These are phyloP conservation scores for Cheirogaleus medius DNA, from an alignment of 2,113 vertebrate species.

Conservation along the genomic window DNA sequence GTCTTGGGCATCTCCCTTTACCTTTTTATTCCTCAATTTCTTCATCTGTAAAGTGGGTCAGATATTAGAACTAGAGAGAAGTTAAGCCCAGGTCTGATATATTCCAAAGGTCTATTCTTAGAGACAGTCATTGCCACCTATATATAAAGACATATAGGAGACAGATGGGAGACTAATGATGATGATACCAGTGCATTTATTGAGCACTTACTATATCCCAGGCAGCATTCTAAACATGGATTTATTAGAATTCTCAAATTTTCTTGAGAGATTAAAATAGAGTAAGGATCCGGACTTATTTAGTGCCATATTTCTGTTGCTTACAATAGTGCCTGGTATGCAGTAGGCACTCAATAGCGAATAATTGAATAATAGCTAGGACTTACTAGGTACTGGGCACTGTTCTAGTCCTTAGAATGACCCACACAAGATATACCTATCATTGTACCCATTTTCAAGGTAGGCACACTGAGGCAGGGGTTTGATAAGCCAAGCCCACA, in stretches of 20 bases:
- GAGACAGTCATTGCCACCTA: not conserved
- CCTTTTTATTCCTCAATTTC: not conserved
- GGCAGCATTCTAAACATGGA: not conserved
- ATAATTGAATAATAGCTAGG: not conserved
- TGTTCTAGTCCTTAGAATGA: not conserved
- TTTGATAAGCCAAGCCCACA: not conserved
- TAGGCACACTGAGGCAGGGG: not conserved
- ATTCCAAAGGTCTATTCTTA: not conserved
- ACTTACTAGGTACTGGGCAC: not conserved
- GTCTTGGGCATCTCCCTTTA: not conserved
- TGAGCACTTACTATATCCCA: not conserved
- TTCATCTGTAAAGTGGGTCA: not conserved
- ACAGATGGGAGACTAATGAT: not conserved
- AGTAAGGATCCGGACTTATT: not conserved
- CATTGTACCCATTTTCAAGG: not conserved
- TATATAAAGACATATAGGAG: not conserved
- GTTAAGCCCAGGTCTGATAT: not conserved
- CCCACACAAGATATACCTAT: not conserved
- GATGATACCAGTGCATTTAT: not conserved
- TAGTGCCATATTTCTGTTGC: not conserved
- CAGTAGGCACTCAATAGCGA: not conserved
- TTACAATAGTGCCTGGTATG: not conserved
- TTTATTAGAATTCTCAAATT: not conserved
- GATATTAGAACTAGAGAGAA: not conserved
- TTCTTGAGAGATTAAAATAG: not conserved